A percentile compares a stretch with the other conserved stretches of the same genome.
Conservation (phyloP, 2,888 invertebrate species). For the Glyphotaelius pellucidus region DNA sequence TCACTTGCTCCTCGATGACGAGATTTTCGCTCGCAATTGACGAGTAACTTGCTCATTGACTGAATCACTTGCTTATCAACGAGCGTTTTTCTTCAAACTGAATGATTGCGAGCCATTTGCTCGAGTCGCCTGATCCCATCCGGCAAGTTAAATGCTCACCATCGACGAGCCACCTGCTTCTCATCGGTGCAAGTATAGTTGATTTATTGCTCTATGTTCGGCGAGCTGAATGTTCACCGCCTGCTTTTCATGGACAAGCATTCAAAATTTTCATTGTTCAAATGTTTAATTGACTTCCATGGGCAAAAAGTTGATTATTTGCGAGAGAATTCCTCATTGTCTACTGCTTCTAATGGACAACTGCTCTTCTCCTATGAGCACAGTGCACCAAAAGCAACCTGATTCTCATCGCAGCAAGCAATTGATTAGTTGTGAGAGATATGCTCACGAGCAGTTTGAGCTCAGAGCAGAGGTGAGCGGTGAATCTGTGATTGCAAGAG, state of each 20-base stretch:
- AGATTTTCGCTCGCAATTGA: neutral
- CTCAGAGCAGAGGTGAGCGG: neutral
- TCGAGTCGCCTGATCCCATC: neutral
- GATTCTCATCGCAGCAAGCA: neutral
- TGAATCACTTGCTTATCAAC: neutral
- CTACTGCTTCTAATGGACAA: neutral
- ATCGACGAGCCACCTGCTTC: neutral
- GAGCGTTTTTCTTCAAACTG: neutral
- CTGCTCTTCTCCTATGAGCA: neutral
- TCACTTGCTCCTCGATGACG: neutral
- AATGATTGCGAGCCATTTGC: neutral
- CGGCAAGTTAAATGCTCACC: neutral
- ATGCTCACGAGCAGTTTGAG: neutral
- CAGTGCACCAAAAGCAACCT: neutral
- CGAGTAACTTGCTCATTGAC: too few species aligned
- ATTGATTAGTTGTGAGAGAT: neutral
- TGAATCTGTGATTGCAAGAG: neutral
- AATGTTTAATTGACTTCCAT: neutral
- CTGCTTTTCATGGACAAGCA: too few species aligned
- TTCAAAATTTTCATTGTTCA: too few species aligned
- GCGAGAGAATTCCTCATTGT: neutral
- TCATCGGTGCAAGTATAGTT: neutral
- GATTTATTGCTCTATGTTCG: neutral
- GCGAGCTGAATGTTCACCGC: too few species aligned
- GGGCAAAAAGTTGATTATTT: neutral